phyloP scores from a whole-genome alignment of 2,113 vertebrate genomes.

The Anguilla japonica region DNA sequence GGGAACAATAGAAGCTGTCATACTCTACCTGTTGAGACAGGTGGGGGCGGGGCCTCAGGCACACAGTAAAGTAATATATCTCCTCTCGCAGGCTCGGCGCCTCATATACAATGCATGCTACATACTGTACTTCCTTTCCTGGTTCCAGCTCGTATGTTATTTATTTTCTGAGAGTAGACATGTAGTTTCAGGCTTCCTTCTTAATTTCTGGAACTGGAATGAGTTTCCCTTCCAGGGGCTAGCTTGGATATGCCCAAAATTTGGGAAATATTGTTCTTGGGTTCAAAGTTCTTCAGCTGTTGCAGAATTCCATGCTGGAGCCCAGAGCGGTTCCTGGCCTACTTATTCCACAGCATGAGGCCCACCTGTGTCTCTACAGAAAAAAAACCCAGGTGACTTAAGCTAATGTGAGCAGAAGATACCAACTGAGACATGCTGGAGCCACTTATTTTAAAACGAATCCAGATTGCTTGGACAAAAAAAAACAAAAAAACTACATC shows the following conservation, averaged over 20 bases:
- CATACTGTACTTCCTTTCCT: not conserved
- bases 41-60: too few relatives aligned
- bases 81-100: not conserved
- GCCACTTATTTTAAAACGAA: not conserved
- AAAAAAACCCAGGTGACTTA: not conserved
- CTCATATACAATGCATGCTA: not conserved
- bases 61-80: not conserved
- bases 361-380: not conserved
- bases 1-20: not conserved
- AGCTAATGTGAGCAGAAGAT: not conserved
- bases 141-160: too few relatives aligned
- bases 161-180: too few relatives aligned
- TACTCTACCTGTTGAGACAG: not conserved
- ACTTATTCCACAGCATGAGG: too few relatives aligned
- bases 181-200: too few relatives aligned
- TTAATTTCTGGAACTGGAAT: too few relatives aligned
- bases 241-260: too few relatives aligned
- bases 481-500: too few relatives aligned
- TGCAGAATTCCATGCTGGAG: not conserved
- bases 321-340: not conserved
- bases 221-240: not conserved
- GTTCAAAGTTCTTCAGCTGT: not conserved
- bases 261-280: too few relatives aligned
- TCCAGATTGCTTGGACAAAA: not conserved
- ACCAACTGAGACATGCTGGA: not conserved